Percentiles rank a stretch among this genome's conserved stretches.
Conservation (phyloP, 2,113 vertebrate genomes). For the Toxostoma redivivum region DNA sequence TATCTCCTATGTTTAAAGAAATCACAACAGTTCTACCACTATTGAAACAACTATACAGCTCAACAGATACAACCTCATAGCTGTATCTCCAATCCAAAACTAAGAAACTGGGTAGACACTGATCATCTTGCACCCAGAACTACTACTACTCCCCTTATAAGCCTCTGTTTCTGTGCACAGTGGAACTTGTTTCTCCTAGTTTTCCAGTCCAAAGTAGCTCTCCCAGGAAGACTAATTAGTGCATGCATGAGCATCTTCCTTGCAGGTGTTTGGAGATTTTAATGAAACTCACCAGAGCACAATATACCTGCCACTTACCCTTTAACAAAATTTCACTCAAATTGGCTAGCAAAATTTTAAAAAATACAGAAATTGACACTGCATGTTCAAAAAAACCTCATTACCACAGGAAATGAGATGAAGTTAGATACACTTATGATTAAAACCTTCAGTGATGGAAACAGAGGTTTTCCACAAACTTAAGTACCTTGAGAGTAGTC, state of each 20-base stretch:
- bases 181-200: background rate
- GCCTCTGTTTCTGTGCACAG: background rate
- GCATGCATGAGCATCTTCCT: background rate
- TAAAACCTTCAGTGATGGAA: background rate
- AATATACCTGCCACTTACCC: background rate
- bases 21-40: background rate
- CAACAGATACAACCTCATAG: background rate
- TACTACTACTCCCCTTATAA: background rate
- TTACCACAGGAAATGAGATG: background rate
- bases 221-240: background rate
- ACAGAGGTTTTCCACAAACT: background rate
- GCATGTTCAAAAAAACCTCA: background rate
- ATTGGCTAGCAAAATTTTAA: background rate
- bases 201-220: background rate
- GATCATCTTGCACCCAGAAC: background rate
- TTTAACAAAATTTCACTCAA: background rate
- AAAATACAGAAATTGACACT: background rate
- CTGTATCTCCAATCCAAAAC: background rate
- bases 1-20: background rate
- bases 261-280: background rate
- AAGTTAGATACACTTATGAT: background rate
- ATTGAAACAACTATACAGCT: background rate
- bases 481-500: conserved; percentile 86
- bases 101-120: background rate
- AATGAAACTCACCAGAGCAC: background rate